Base-by-base conservation (phyloP, 2,113 vertebrate genomes). In the Charadrius vociferus region DNA sequence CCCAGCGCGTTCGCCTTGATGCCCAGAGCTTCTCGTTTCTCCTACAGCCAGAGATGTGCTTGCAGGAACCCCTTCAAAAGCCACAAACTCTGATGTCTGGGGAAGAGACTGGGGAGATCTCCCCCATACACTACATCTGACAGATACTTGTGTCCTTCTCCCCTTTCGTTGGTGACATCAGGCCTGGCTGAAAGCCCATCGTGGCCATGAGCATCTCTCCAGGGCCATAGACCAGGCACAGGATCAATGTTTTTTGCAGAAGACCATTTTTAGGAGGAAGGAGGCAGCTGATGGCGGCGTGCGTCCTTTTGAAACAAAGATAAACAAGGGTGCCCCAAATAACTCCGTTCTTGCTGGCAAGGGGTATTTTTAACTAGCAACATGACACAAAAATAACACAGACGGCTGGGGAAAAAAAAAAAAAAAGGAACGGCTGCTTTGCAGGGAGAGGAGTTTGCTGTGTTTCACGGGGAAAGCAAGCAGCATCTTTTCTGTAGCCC, bases 271-370 rank as follows among this genome's bases (percentile, higher is more conserved):
- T 73, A 62, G 72, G 68, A 81, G 52, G 81, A 88, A 79, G 71
- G 62, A 81, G 47, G 62, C 72, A 86, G 86, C 85, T 93, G 88
- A 95, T 59, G 22, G 61, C 27, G 53, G 74, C 0, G 7, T 53
- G 58, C 1, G 34, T 84, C 94, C 78, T 77, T 94, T 87, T 86
- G 93, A 96, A 96, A 94, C 82, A 89, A 92, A 97, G 94, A 93
- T 87, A 97, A 96, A 97, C 77, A 94, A 89, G 96, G 85, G 70
- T 74, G 72, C 94, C 85, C 91, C 86, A 97, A 94, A 98, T 96
- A 95, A 95, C 80, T 79, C 62, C 1, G 12, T 93, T 95, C 89
- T 90, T 95, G 92, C 47, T 93, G 89, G 92, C 67, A 91, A 91
- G 52, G 88, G 59, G 65, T 93, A 95, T 95, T 96, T 93, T 82